Conservation (phyloP, 2,888 invertebrate genomes). For the Leucophora obtusa region DNA sequence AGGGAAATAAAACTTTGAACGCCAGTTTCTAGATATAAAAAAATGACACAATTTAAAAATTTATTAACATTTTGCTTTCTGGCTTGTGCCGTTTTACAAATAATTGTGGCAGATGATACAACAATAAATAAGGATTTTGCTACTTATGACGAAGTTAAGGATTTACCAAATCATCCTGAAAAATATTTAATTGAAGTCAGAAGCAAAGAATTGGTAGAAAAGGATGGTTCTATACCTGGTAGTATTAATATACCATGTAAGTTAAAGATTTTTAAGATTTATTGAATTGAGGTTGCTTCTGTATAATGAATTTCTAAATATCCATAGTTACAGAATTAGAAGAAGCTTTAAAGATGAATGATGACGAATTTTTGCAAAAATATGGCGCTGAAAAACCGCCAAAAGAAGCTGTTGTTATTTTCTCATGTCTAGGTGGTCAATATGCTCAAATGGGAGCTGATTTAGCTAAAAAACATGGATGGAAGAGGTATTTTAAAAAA, state of each 20-base stretch:
- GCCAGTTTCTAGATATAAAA: background rate
- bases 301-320: background rate
- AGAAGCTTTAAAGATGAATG: constrained; percentile 61
- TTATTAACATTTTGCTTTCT: constrained; percentile 21
- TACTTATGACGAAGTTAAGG: constrained; percentile 78
- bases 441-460: constrained; percentile 79
- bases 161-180: constrained; percentile 76
- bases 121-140: constrained; percentile 58
- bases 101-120: constrained; percentile 3
- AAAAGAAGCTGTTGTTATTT: constrained; percentile 81
- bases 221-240: constrained; percentile 85
- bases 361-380: constrained; percentile 72
- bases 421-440: constrained; percentile 83
- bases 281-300: background rate
- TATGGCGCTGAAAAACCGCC: constrained; percentile 80
- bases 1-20: background rate
- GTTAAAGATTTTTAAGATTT: constrained; percentile 62
- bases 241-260: constrained; percentile 87
- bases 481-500: constrained; percentile 59
- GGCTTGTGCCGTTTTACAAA: constrained; percentile 20
- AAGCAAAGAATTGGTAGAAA: constrained; percentile 83
- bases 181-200: constrained; percentile 86
- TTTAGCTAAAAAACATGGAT: constrained; percentile 72
- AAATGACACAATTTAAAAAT: constrained; percentile 9
- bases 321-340: constrained; percentile 64